phyloP scores from a whole-genome alignment of 92 coral and sea anemone genomes.

The Chrysogorgia sp. region DNA sequence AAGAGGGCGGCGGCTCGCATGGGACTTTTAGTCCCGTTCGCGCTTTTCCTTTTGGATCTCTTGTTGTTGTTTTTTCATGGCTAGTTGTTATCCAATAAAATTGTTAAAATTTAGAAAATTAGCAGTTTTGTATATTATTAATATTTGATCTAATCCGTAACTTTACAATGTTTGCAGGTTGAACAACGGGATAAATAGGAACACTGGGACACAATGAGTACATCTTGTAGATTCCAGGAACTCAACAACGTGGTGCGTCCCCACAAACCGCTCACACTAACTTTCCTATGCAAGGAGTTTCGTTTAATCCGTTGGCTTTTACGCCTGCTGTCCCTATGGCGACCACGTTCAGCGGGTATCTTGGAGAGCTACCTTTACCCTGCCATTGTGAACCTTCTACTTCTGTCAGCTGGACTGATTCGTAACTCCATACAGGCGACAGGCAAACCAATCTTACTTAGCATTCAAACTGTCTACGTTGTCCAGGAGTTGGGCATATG shows the following conservation, averaged over 20 bases:
- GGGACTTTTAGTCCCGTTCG: too few relatives aligned
- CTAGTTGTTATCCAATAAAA: too few relatives aligned
- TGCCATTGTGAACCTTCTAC: background rate
- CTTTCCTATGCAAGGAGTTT: background rate
- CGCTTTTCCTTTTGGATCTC: too few relatives aligned
- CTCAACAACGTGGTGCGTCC: background rate
- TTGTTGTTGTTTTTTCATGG: too few relatives aligned
- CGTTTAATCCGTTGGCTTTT: background rate
- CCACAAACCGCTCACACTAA: background rate
- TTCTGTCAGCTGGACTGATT: background rate
- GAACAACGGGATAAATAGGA: background rate
- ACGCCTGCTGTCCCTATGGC: conserved; percentile 7
- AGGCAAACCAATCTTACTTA: background rate
- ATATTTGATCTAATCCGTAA: too few relatives aligned
- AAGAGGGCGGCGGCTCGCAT: too few relatives aligned
- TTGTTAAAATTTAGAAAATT: too few relatives aligned
- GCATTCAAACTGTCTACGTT: background rate
- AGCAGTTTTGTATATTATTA: too few relatives aligned
- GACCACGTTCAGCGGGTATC: background rate
- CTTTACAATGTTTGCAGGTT: background rate
- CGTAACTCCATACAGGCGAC: background rate
- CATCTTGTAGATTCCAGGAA: background rate
- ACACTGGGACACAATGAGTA: background rate
- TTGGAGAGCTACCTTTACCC: background rate
- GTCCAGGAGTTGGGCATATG: conserved; percentile 5